Percentiles rank a stretch among this genome's conserved stretches.
Evolutionary conservation across 2,113 vertebrate species (phyloP).

Genomic region (Tiliqua scincoides): DNA sequence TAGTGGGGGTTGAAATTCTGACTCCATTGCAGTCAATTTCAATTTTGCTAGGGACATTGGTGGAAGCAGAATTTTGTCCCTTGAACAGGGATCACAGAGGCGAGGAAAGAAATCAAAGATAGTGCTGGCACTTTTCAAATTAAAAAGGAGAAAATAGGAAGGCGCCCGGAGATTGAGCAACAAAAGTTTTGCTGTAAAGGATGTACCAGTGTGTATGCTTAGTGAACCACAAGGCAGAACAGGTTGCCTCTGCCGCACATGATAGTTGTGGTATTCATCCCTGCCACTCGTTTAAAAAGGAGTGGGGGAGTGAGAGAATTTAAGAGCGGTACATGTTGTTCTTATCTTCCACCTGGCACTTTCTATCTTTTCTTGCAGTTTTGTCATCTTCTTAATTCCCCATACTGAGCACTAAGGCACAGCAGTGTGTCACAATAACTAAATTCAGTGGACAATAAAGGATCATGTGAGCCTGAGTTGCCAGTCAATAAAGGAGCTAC

Average conservation of each 20-base stretch:
- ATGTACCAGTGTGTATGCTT: conserved; percentile 8
- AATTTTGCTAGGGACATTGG: conserved; percentile 1
- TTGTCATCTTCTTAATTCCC: neutral
- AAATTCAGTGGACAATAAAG: neutral
- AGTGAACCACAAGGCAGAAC: conserved; percentile 15
- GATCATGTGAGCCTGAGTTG: neutral
- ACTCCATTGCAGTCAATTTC: conserved; percentile 7
- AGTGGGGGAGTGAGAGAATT: neutral
- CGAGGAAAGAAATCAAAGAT: conserved; percentile 34
- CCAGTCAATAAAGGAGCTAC: neutral
- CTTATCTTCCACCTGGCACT: neutral
- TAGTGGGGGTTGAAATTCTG: neutral
- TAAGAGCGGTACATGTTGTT: neutral
- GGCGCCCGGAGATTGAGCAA: neutral
- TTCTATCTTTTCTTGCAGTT: neutral
- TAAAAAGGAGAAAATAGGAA: conserved; percentile 22
- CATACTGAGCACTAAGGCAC: neutral
- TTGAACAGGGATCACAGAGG: conserved; percentile 11
- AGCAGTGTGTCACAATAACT: neutral
- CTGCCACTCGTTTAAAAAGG: conserved; percentile 41
- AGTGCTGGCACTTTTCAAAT: neutral
- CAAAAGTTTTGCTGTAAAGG: conserved; percentile 32
- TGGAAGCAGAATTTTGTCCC: neutral
- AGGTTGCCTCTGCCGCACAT: conserved; percentile 31
- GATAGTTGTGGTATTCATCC: conserved; percentile 39